Evolutionary conservation across 1,140 invertebrate species (phyloP), one percentile per base, ranked within the genome.

Genomic region (Lepidurus packardi): DNA sequence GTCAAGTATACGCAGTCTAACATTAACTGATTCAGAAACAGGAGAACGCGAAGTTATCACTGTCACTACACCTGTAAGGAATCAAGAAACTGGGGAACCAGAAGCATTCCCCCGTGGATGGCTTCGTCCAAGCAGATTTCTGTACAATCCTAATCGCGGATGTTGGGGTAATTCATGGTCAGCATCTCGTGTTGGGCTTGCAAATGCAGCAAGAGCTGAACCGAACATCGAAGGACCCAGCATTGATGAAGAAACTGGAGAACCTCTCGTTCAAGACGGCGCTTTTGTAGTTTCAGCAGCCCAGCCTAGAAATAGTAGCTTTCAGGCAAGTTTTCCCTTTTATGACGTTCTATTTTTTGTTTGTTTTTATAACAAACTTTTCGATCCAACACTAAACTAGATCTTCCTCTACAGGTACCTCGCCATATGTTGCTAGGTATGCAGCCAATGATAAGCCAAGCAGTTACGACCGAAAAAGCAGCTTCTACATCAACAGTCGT

Each of bases 91-190:
- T 9, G 53, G 53, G 6, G 53, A 65, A 65, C 53, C 53, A 16
- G 53, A 65, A 65, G 53, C 53, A 7, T 65, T 65, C 21, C 21
- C 53, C 6, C 53, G 53, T 16, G 34, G 34, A 34, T 65, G 53
- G 53, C 16, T 65, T 13, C 53, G 53, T 21, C 53, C 53, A 16
- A 21, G 53, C 53, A 65, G 53, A 65, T 65, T 65, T 16, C 13
- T 65, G 53, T 65, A n/a, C 16, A 65, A 65, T 21, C 16, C 9
- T 21, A 65, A 65, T 4, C 1, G n/a, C 1, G 53, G 53, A 65
- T 65, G 53, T 65, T 65, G n/a, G n/a, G 53, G 13, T 65, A 65
- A 65, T 65, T 16, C 53, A 65, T 65, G 53, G 53, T 65, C 13
- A 21, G 53, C 8, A 16, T 21, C 8, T 13, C 13, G 53, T 65